Conservation (phyloP, 2,888 invertebrate genomes). For the Cataglyphis rosenhaueri region DNA sequence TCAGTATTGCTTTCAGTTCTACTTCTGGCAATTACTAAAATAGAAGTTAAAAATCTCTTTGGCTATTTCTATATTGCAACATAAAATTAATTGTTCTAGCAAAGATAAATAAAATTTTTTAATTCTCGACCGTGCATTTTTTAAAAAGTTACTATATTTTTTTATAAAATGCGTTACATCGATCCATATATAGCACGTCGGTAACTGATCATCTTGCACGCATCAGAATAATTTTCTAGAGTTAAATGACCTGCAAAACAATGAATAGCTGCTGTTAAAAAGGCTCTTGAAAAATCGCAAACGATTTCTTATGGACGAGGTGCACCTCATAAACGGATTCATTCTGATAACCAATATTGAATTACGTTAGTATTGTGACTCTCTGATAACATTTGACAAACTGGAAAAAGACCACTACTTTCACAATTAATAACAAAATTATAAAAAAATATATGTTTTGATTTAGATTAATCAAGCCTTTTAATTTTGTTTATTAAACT, state of each 20-base stretch:
- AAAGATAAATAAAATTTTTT: neutral
- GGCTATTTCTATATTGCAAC: neutral
- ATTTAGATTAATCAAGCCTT: neutral
- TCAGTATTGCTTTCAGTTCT: neutral
- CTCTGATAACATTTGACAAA: neutral
- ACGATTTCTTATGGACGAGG: neutral
- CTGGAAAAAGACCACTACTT: neutral
- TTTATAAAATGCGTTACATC: conserved; percentile 4
- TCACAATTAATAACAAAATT: conserved; percentile 15
- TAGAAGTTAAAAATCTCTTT: neutral
- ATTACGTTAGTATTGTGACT: neutral
- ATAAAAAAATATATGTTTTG: conserved; percentile 13
- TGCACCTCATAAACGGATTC: neutral
- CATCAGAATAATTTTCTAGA: neutral
- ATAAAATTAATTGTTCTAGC: neutral
- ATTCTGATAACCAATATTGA: conserved; percentile 5
- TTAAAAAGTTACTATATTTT: neutral
- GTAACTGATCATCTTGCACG: neutral
- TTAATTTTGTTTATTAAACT: conserved; percentile 1
- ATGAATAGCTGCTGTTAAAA: neutral
- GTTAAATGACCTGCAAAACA: neutral
- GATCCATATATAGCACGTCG: neutral
- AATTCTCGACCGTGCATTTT: neutral
- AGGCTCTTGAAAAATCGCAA: neutral
- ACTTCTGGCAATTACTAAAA: neutral